These are phyloP conservation scores for Allygus modestus DNA, from an alignment of 2,888 invertebrate species.

Conservation along the genomic window DNA sequence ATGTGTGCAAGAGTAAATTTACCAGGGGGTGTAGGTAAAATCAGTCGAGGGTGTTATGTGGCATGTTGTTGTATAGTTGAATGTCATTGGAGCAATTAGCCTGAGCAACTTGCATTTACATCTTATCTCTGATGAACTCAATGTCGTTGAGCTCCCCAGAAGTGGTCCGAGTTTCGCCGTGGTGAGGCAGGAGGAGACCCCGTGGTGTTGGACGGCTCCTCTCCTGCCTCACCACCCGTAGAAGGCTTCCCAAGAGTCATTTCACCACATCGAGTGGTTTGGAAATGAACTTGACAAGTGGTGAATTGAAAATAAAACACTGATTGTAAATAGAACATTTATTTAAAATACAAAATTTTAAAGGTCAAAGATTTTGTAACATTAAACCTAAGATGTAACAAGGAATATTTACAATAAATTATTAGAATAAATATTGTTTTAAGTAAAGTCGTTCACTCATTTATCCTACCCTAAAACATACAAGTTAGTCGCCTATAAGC, in stretches of 20 bases:
- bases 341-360: conserved; percentile 53
- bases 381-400: conserved; percentile 49
- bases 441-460: conserved; percentile 11
- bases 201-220: too few species aligned
- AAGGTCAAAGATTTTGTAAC: conserved; percentile 30
- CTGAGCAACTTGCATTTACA: neutral
- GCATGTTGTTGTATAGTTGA: neutral
- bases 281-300: conserved; percentile 17
- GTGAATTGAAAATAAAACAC: conserved; percentile 8
- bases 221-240: too few species aligned
- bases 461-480: conserved; percentile 10
- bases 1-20: neutral
- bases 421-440: conserved; percentile 57
- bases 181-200: conserved; percentile 25
- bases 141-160: conserved; percentile 68
- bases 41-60: neutral
- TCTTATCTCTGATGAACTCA: conserved; percentile 68
- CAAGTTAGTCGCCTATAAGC: neutral
- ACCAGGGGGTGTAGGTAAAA: neutral
- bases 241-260: conserved; percentile 4
- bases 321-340: conserved; percentile 53
- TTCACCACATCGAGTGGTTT: conserved; percentile 15
- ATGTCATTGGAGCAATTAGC: neutral
- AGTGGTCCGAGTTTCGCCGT: conserved; percentile 54
- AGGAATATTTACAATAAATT: conserved; percentile 52